Evolutionary conservation across 2,113 vertebrate species (phyloP), one percentile per base, ranked within the genome.

Genomic region (Motacilla alba): DNA sequence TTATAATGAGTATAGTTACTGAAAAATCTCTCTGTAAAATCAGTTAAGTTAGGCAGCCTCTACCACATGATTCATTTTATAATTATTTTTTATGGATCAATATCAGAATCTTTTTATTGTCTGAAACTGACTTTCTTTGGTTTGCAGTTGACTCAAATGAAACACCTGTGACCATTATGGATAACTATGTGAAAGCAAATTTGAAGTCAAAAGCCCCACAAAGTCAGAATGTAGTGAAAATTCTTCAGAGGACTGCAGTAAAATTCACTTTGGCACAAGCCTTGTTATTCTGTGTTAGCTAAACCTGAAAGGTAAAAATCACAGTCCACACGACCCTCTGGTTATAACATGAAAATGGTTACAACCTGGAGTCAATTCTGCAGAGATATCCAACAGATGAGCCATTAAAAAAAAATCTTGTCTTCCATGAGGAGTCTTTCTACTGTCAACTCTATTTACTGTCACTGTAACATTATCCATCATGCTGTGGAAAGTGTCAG

Each of bases 381-480:
- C 56, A 77, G 46, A 90, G 24, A 37, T 44, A 78, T 52, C 53
- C 64, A 82, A 50, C 10, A 68, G 41, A 87, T 47, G 27, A 93
- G 22, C 63, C 27, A 41, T 73, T 63, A 53, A 69, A 85, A 83
- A 73, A 76, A 77, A 74, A 21, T 15, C 26, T 41, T 73, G 30
- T 63, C 64, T 91, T 90, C 67, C 68, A 70, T 1, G 6, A 85
- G 49, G 33, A 93, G 13, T 70, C 56, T 75, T 89, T 75, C 70
- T 85, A 66, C 82, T 83, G 53, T 49, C 6, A 5, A 13, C 75
- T 87, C 41, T 77, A 56, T 82, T 91, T 95, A 83, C 52, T 73
- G 37, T 84, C 84, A 70, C 62, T 56, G 63, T 86, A 79, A 80
- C 75, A 33, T 91, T 90, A 94, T 91, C 84, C 78, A 91, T 94